Percentiles rank a stretch among this genome's conserved stretches.
These are phyloP conservation scores for Guaruba guarouba DNA, from an alignment of 2,113 vertebrate species.

Conservation along the genomic window DNA sequence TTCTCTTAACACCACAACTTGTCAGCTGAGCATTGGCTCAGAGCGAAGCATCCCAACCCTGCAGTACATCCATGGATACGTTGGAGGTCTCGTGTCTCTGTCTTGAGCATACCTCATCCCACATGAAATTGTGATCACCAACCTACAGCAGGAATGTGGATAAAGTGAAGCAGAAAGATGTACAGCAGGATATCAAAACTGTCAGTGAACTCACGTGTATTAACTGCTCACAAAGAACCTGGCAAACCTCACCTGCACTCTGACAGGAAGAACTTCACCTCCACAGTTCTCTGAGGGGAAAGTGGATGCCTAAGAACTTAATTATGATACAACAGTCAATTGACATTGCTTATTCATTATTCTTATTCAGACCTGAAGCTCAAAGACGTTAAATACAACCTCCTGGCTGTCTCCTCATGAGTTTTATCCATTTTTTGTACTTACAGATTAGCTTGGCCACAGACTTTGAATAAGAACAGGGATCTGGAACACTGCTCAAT, in stretches of 20 bases:
- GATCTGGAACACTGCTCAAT: background rate
- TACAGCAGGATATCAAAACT: background rate
- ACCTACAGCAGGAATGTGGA: background rate
- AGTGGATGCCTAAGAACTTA: background rate
- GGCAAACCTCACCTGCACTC: background rate
- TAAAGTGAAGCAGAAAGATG: background rate
- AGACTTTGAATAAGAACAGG: background rate
- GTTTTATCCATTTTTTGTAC: background rate
- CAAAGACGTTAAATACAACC: background rate
- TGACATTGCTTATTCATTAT: background rate
- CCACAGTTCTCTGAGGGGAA: background rate
- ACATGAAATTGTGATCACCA: background rate
- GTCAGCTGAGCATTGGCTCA: background rate
- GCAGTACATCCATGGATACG: background rate
- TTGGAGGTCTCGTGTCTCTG: background rate
- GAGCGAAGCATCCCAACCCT: background rate
- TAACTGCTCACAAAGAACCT: background rate
- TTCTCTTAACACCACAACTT: background rate
- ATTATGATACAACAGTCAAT: background rate
- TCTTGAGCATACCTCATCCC: background rate
- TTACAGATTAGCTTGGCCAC: background rate
- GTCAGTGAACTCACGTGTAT: background rate
- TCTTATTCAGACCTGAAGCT: background rate
- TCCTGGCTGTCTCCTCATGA: background rate
- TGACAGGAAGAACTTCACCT: background rate